Evolutionary conservation across 2,888 invertebrate genomes (phyloP), one percentile per base, ranked within the genome.

Genomic region (Mamestra brassicae): DNA sequence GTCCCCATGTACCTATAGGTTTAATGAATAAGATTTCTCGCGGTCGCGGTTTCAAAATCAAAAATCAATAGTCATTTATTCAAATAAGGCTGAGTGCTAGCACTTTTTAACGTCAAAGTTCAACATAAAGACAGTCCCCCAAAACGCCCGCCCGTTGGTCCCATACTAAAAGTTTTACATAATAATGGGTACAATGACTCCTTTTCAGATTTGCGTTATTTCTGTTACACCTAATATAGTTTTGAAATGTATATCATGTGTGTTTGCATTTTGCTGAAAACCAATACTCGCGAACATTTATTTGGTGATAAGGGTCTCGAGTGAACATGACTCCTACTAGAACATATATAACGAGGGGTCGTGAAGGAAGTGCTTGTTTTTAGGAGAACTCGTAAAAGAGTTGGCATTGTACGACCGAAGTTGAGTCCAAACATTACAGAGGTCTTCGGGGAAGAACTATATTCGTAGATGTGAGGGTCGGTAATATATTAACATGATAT

Each of bases 391-490:
- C 58, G 17, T 38, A n/a, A 36, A 60, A 13, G 50, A 58, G n/a
- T 79, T 54, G 45, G 26, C 5, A n/a, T n/a, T 36, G 38, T 65
- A n/a, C n/a, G 8, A 45, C 36, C 52, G 17, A 42, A 50, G 17
- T 58, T 36, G n/a, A 75, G 38, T 60, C 11, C 15, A 38, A 60
- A 60, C n/a, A 74, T 50, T 34, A 15, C 47, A 17, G 47, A 47
- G 67, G n/a, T 61, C 50, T 72, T 34, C 10, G 36, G 7, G 38
- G 67, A 79, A 80, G 55, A 42, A n/a, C 36, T 80, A 42, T 45
- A 57, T 47, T 57, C 26, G 60, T 61, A 55, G 47, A 42, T 15
- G 36, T 26, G 17, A 77, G 42, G 17, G 60, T 3, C 47, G 26
- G 34, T n/a, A 52, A 62, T 63, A 50, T 54, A 68, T 54, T 55